Conservation (phyloP, 2,888 invertebrate genomes). For the Nudaria mundana region DNA sequence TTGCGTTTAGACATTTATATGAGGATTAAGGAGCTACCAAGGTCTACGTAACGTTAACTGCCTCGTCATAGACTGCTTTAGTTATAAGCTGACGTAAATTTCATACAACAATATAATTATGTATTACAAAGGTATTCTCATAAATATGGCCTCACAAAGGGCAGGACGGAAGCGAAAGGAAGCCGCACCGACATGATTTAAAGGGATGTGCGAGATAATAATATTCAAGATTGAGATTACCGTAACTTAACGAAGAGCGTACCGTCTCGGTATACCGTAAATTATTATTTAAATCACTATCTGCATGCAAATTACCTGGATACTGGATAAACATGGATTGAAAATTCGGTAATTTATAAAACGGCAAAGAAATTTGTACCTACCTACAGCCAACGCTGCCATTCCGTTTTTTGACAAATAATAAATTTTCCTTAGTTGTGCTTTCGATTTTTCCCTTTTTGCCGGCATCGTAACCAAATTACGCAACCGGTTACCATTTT, state of each 20-base stretch:
- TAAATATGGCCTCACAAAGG: slow-evolving; percentile 49
- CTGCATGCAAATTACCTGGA: slow-evolving; percentile 45
- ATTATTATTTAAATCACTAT: slow-evolving; percentile 57
- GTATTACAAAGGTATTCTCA: slow-evolving; percentile 40
- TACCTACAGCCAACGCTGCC: background rate
- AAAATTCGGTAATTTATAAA: slow-evolving; percentile 32
- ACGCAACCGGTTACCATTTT: no score
- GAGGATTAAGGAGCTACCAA: background rate
- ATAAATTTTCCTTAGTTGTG: background rate
- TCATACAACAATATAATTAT: slow-evolving; percentile 29
- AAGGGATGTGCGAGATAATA: slow-evolving; percentile 40
- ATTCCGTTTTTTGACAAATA: background rate
- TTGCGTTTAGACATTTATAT: background rate
- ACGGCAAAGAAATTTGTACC: slow-evolving; percentile 20
- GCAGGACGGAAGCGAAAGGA: slow-evolving; percentile 41
- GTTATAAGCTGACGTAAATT: no score
- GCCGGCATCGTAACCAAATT: no score
- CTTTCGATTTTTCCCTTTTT: no score
- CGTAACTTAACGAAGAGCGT: slow-evolving; percentile 53
- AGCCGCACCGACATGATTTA: slow-evolving; percentile 40
- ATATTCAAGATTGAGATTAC: slow-evolving; percentile 50
- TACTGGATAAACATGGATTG: slow-evolving; percentile 44
- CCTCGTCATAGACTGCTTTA: no score
- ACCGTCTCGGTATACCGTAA: slow-evolving; percentile 41
- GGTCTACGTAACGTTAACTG: no score